Evolutionary conservation across 1,140 invertebrate species (phyloP).

Genomic region (Dryas iulia): DNA sequence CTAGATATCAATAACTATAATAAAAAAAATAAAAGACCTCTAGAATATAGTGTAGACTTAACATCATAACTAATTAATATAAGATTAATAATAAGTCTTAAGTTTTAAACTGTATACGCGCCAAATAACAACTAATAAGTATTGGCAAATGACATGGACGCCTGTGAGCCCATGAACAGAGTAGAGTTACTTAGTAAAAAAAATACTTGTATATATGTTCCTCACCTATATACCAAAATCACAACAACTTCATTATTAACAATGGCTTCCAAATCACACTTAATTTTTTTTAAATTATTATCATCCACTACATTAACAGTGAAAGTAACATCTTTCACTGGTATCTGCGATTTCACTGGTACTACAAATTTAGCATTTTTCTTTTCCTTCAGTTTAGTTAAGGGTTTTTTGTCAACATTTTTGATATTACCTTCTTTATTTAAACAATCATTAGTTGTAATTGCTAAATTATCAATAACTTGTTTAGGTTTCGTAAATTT

Average conservation of each 20-base stretch:
- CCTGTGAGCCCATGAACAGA: too few species aligned
- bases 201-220: neutral
- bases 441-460: neutral
- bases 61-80: too few species aligned
- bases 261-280: neutral
- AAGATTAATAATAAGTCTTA: too few species aligned
- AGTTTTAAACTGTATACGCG: too few species aligned
- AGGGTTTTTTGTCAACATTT: neutral
- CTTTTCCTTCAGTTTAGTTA: conserved; percentile 21
- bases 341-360: conserved; percentile 56
- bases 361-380: conserved; percentile 47
- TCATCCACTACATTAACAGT: conserved; percentile 36
- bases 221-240: conserved; percentile 50
- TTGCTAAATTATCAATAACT: neutral
- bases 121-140: too few species aligned
- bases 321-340: conserved; percentile 45
- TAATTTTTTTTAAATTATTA: conserved; percentile 21
- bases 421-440: conserved; percentile 2
- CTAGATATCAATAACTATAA: too few species aligned
- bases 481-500: conserved; percentile 54
- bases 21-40: too few species aligned
- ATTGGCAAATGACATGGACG: too few species aligned
- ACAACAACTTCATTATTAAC: conserved; percentile 32
- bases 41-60: too few species aligned
- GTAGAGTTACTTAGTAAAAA: too few species aligned